phyloP scores from a whole-genome alignment of 2,888 invertebrate genomes.

The Belgica antarctica region DNA sequence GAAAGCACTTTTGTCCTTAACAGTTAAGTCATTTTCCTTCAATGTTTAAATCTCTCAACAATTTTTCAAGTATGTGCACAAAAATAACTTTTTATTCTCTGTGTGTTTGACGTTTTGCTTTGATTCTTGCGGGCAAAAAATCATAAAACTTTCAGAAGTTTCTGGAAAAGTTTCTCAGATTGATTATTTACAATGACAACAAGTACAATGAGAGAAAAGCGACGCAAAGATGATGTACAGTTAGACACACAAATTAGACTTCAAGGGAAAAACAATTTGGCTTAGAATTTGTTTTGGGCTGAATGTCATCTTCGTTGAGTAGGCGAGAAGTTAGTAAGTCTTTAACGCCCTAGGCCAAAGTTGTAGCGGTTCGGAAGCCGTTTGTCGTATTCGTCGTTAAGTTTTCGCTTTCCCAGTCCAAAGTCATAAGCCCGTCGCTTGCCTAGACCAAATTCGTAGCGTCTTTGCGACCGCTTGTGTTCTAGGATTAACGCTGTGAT shows the following conservation, averaged over 20 bases:
- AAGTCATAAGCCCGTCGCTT: conserved; percentile 68
- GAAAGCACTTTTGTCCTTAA: conserved; percentile 32
- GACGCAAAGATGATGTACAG: not conserved
- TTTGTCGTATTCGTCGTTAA: conserved; percentile 47
- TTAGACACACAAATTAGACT: conserved; percentile 9
- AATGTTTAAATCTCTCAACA: conserved; percentile 41
- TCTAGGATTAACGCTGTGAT: not conserved
- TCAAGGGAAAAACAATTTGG: not conserved
- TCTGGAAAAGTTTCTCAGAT: too few species aligned
- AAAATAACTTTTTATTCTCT: not conserved
- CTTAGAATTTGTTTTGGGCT: not conserved
- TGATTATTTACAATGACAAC: conserved; percentile 21
- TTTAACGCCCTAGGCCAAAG: conserved; percentile 60
- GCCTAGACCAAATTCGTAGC: conserved; percentile 20
- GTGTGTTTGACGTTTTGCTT: not conserved
- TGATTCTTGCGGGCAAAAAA: not conserved
- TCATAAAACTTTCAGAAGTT: not conserved
- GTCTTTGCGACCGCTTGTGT: conserved; percentile 26
- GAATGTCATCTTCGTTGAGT: not conserved
- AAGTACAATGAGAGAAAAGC: not conserved
- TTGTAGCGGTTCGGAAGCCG: conserved; percentile 53
- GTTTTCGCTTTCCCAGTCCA: conserved; percentile 66
- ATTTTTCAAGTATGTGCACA: conserved; percentile 20
- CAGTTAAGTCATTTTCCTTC: conserved; percentile 38
- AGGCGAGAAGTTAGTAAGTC: too few species aligned